Evolutionary conservation across 1,140 invertebrate genomes (phyloP).

Genomic region (Drosophila micromelanica): DNA sequence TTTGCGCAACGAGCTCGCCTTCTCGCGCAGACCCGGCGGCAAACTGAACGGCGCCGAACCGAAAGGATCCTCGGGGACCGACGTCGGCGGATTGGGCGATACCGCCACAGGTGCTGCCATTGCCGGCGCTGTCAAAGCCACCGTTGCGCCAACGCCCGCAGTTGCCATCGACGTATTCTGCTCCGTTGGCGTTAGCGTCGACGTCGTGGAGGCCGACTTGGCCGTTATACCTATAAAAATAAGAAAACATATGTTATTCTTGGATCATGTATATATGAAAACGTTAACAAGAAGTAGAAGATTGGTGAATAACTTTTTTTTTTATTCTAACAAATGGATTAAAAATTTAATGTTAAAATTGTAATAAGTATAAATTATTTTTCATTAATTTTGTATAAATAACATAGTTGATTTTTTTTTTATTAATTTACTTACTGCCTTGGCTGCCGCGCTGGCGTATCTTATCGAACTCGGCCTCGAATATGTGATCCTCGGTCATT

Average conservation of each 20-base stretch:
- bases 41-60: conserved; percentile 92
- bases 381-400: neutral
- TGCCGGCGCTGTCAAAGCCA: conserved; percentile 8
- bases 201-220: conserved; percentile 80
- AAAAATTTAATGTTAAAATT: too few relatives aligned
- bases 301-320: too few relatives aligned
- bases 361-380: too few relatives aligned
- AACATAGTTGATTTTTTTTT: neutral
- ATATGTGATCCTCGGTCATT: conserved; percentile 93
- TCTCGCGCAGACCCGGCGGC: conserved; percentile 87
- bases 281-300: too few relatives aligned
- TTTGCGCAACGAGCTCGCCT: conserved; percentile 85
- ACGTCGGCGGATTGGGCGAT: conserved; percentile 52
- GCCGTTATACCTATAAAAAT: conserved; percentile 71
- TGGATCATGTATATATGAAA: neutral
- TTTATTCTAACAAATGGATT: too few relatives aligned
- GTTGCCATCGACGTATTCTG: conserved; percentile 36
- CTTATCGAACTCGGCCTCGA: conserved; percentile 94
- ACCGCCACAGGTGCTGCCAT: conserved; percentile 62
- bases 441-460: conserved; percentile 91
- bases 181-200: conserved; percentile 81
- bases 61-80: conserved; percentile 90
- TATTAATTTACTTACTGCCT: conserved; percentile 87
- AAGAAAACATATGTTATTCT: neutral
- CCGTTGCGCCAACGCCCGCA: conserved; percentile 10